Evolutionary conservation across 1,140 invertebrate species (phyloP).

Genomic region (Olivierus martensii): DNA sequence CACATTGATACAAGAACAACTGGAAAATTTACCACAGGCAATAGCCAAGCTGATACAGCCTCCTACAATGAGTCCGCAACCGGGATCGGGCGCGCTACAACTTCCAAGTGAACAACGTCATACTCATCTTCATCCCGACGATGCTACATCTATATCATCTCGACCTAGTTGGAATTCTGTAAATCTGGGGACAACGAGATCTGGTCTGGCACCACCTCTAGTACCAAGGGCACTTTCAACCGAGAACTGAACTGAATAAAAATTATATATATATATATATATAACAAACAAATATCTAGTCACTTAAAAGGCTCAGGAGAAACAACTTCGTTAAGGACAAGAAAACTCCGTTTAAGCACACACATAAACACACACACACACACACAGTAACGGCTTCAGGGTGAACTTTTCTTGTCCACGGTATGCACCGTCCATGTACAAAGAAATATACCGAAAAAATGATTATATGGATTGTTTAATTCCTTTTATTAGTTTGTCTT

Average conservation of each 20-base stretch:
- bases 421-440: too few relatives aligned
- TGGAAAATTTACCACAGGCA: constrained; percentile 19
- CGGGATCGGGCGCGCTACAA: neutral
- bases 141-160: constrained; percentile 18
- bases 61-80: neutral
- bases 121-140: constrained; percentile 21
- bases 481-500: too few relatives aligned
- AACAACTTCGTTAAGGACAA: too few relatives aligned
- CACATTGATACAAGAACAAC: constrained; percentile 17
- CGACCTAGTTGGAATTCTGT: constrained; percentile 19
- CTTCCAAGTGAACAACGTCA: constrained; percentile 11
- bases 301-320: too few relatives aligned
- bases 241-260: constrained; percentile 16
- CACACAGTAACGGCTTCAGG: too few relatives aligned
- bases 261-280: too few relatives aligned
- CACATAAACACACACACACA: too few relatives aligned
- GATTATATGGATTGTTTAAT: too few relatives aligned
- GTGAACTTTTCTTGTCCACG: too few relatives aligned
- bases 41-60: constrained; percentile 13
- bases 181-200: constrained; percentile 8
- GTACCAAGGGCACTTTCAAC: constrained; percentile 15
- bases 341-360: too few relatives aligned
- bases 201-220: constrained; percentile 8
- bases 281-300: too few relatives aligned
- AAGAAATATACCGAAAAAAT: too few relatives aligned